Conservation (phyloP, 1,140 invertebrate genomes). For the Panagrolaimus sp. region DNA sequence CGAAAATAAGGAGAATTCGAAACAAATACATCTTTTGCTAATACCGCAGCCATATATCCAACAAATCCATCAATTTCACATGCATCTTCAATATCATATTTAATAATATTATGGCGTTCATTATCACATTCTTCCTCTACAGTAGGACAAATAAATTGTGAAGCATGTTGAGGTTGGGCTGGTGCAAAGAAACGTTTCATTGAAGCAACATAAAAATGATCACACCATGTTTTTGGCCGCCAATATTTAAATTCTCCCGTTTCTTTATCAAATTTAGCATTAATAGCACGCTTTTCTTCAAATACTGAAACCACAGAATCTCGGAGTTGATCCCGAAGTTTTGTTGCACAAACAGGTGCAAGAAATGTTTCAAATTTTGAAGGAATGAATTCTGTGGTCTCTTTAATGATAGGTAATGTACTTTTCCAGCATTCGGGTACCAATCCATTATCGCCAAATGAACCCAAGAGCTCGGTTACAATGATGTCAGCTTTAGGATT, state of each 20-base stretch:
- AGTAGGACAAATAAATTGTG: not conserved
- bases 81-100: not conserved
- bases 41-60: not conserved
- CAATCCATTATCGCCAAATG: slow-evolving; percentile 96
- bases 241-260: not conserved
- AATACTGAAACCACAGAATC: not conserved
- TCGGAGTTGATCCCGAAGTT: not conserved
- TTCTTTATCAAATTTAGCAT: not conserved
- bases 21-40: not conserved
- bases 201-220: not conserved
- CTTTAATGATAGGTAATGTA: not conserved
- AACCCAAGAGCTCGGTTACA: slow-evolving; percentile 89
- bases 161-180: not conserved
- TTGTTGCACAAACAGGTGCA: not conserved
- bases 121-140: not conserved
- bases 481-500: slow-evolving; percentile 72
- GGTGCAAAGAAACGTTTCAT: not conserved
- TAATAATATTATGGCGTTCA: too few species aligned
- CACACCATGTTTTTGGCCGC: not conserved
- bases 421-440: slow-evolving; percentile 78
- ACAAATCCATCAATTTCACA: not conserved
- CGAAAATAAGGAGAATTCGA: not conserved
- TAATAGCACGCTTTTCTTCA: not conserved
- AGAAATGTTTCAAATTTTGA: not conserved
- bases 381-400: not conserved